Conservation (phyloP, 2,113 vertebrate genomes). For the Misgurnus anguillicaudatus region DNA sequence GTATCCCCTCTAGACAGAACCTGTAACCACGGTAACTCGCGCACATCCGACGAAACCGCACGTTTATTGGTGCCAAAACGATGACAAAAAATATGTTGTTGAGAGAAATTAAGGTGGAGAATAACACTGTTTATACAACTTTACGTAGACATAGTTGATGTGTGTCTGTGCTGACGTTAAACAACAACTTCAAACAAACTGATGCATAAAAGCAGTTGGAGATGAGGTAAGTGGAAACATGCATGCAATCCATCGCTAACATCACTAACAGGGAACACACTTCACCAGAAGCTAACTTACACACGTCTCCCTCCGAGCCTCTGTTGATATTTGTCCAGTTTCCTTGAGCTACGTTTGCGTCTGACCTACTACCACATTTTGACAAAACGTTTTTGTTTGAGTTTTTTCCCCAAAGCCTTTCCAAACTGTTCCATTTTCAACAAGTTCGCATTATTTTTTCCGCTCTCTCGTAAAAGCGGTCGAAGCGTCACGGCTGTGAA, state of each 20-base stretch:
- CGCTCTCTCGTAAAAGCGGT: conserved; percentile 65
- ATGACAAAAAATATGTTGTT: neutral
- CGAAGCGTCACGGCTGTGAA: conserved; percentile 53
- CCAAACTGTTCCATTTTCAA: conserved; percentile 65
- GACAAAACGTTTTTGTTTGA: conserved; percentile 74
- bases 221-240: conserved; percentile 71
- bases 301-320: conserved; percentile 55
- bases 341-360: conserved; percentile 72
- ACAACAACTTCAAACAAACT: conserved; percentile 62
- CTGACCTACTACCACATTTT: conserved; percentile 71
- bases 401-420: conserved; percentile 40
- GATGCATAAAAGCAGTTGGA: conserved; percentile 56
- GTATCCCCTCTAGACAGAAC: too few species aligned
- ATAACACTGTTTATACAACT: too few species aligned
- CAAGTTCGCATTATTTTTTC: conserved; percentile 73
- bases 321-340: conserved; percentile 70
- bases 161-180: conserved; percentile 56
- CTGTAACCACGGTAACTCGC: too few species aligned
- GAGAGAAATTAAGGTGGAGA: neutral
- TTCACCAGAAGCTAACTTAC: conserved; percentile 29
- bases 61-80: neutral
- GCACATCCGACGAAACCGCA: too few species aligned
- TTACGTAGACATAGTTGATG: neutral
- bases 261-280: conserved; percentile 40
- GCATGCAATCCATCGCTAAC: conserved; percentile 61